These are phyloP conservation scores for Patiria miniata DNA, from an alignment of 35 echinoderm and acorn worm genomes.

Conservation along the genomic window DNA sequence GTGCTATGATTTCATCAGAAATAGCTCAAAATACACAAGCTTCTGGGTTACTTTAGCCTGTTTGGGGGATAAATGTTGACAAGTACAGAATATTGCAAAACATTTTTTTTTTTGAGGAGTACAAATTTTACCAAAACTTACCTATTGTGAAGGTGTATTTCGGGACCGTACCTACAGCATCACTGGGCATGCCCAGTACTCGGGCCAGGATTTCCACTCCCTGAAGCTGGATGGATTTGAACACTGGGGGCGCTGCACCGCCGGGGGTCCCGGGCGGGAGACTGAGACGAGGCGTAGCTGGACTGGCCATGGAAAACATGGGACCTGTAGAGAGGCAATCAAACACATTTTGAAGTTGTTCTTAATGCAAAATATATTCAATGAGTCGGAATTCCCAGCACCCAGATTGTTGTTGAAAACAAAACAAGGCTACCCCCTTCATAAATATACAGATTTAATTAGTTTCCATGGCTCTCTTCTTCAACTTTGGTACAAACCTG, in stretches of 20 bases:
- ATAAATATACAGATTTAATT: not conserved
- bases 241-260: conserved; percentile 14
- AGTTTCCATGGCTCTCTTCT: not conserved
- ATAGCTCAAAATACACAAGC: too few species aligned
- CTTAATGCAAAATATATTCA: not conserved
- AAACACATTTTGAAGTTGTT: not conserved
- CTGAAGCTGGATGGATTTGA: conserved; percentile 71
- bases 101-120: too few species aligned
- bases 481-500: conserved; percentile 5
- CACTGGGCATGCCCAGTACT: conserved; percentile 40
- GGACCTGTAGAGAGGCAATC: conserved; percentile 24
- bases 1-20: too few species aligned
- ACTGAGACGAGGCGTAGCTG: conserved; percentile 76
- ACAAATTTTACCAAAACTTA: not conserved
- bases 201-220: conserved; percentile 70
- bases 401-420: too few species aligned
- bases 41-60: too few species aligned
- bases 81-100: too few species aligned
- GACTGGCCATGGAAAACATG: conserved; percentile 56
- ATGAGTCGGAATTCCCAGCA: not conserved
- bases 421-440: too few species aligned
- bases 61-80: too few species aligned
- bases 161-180: not conserved
- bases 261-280: conserved; percentile 27
- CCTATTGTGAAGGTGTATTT: not conserved